phyloP scores from a whole-genome alignment of 2,113 vertebrate genomes.

The Scolopax mira region DNA sequence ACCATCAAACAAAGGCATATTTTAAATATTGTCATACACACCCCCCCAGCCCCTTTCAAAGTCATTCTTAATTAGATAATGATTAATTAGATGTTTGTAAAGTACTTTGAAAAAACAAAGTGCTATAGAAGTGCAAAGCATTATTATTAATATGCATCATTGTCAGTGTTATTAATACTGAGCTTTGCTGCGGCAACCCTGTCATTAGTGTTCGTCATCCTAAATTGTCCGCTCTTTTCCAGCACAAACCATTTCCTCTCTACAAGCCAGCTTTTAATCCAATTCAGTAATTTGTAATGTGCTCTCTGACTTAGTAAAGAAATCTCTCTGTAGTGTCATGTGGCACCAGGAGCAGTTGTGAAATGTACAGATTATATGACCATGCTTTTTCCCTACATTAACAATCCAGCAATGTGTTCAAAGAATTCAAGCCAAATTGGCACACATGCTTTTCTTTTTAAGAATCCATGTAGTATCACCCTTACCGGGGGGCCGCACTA shows the following conservation, averaged over 20 bases:
- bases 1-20: slow-evolving; percentile 58
- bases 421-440: slow-evolving; percentile 49
- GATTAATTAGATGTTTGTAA: slow-evolving; percentile 67
- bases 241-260: slow-evolving; percentile 26
- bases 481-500: neutral
- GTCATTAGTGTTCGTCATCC: slow-evolving; percentile 9
- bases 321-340: slow-evolving; percentile 33
- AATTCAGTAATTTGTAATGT: slow-evolving; percentile 47
- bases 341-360: slow-evolving; percentile 28
- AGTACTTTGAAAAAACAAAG: slow-evolving; percentile 34
- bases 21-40: slow-evolving; percentile 51
- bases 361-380: slow-evolving; percentile 25
- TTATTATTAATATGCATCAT: slow-evolving; percentile 47
- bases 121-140: slow-evolving; percentile 10
- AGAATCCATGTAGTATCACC: slow-evolving; percentile 41
- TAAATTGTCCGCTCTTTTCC: slow-evolving; percentile 1
- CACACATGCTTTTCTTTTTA: slow-evolving; percentile 44
- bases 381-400: slow-evolving; percentile 22
- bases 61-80: slow-evolving; percentile 66
- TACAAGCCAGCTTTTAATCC: slow-evolving; percentile 55
- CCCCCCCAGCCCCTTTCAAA: slow-evolving; percentile 32
- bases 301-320: slow-evolving; percentile 49
- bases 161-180: slow-evolving; percentile 17
- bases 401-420: slow-evolving; percentile 28
- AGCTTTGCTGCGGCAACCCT: neutral